Evolutionary conservation across 1,140 invertebrate genomes (phyloP).

Genomic region (Telenomus remus): DNA sequence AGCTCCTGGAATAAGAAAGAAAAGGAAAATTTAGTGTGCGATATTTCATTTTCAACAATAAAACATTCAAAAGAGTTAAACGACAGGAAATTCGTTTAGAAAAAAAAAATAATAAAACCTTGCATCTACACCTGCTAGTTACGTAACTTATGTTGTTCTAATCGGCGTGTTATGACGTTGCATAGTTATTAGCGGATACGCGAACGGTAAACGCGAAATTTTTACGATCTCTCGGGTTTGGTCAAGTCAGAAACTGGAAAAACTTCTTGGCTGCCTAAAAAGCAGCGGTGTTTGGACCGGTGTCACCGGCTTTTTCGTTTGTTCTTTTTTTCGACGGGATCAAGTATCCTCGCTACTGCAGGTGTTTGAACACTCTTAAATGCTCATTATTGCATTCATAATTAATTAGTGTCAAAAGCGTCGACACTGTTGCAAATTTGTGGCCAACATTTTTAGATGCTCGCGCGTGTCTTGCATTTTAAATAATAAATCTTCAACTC

Average conservation of each 20-base stretch:
- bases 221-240: slow-evolving; percentile 39
- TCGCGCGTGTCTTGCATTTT: background rate
- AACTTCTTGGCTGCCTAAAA: slow-evolving; percentile 60
- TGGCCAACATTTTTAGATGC: slow-evolving; percentile 12
- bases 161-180: slow-evolving; percentile 17
- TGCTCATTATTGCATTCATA: slow-evolving; percentile 51
- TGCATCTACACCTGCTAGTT: slow-evolving; percentile 2
- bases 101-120: too few relatives aligned
- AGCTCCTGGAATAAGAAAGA: slow-evolving; percentile 55
- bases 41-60: too few relatives aligned
- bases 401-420: slow-evolving; percentile 44
- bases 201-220: slow-evolving; percentile 36
- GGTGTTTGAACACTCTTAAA: slow-evolving; percentile 46
- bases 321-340: slow-evolving; percentile 25
- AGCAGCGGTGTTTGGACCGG: slow-evolving; percentile 38
- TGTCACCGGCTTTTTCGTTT: slow-evolving; percentile 39
- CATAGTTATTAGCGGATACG: slow-evolving; percentile 32
- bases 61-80: too few relatives aligned
- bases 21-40: background rate
- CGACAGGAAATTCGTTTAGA: too few relatives aligned
- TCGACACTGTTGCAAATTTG: slow-evolving; percentile 23
- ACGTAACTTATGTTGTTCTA: slow-evolving; percentile 32
- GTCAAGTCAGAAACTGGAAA: slow-evolving; percentile 62
- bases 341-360: slow-evolving; percentile 36
- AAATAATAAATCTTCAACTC: too few relatives aligned